Conservation (phyloP, 1,140 invertebrate species). For the Halesus radiatus region DNA sequence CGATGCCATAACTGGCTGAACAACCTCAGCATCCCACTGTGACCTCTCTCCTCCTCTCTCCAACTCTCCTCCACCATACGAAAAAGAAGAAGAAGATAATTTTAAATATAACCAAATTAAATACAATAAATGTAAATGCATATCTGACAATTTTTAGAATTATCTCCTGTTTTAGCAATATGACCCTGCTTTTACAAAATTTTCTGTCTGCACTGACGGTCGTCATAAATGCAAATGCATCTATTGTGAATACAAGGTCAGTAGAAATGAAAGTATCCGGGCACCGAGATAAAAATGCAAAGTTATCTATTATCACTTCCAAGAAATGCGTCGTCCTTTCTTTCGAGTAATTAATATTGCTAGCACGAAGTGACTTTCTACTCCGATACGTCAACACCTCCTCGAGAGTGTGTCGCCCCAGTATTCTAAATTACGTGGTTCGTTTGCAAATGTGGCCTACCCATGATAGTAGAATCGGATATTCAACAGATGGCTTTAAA, state of each 20-base stretch:
- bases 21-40: too few relatives aligned
- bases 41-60: too few relatives aligned
- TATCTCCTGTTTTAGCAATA: too few relatives aligned
- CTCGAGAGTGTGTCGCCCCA: background rate
- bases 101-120: too few relatives aligned
- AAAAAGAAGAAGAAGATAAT: too few relatives aligned
- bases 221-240: background rate
- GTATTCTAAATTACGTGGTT: slow-evolving; percentile 23
- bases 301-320: background rate
- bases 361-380: slow-evolving; percentile 23
- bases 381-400: background rate
- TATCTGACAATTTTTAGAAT: too few relatives aligned
- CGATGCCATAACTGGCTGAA: too few relatives aligned
- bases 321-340: background rate
- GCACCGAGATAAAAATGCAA: slow-evolving; percentile 2
- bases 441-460: background rate
- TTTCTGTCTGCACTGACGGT: background rate
- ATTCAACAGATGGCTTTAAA: too few relatives aligned
- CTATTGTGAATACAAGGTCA: slow-evolving; percentile 15
- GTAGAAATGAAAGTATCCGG: slow-evolving; percentile 12
- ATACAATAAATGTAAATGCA: too few relatives aligned
- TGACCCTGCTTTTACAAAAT: too few relatives aligned
- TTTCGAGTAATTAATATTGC: slow-evolving; percentile 11
- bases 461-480: too few relatives aligned
- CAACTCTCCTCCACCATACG: too few relatives aligned